phyloP scores from a whole-genome alignment of 2,888 invertebrate species.

The Pheosia tremula region DNA sequence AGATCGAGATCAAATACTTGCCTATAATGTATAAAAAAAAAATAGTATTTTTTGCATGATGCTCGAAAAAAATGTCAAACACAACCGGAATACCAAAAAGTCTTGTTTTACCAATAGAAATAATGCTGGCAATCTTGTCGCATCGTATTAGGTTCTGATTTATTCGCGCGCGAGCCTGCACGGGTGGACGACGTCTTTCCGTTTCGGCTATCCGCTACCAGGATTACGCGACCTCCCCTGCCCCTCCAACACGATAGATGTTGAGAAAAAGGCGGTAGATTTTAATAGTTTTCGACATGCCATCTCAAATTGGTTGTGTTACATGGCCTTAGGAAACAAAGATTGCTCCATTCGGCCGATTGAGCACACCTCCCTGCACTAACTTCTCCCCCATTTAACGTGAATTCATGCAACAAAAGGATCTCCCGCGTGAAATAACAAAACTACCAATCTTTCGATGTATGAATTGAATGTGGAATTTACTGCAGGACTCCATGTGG shows the following conservation, averaged over 20 bases:
- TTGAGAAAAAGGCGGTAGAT: conserved; percentile 25
- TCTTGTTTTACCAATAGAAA: conserved; percentile 60
- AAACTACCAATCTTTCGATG: conserved; percentile 73
- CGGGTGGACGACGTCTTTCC: conserved; percentile 72
- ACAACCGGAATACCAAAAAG: too few relatives aligned
- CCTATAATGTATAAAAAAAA: too few relatives aligned
- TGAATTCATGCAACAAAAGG: conserved; percentile 81
- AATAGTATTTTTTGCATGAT: too few relatives aligned
- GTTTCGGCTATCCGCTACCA: conserved; percentile 56
- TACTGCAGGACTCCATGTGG: conserved; percentile 23
- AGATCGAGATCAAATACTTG: too few relatives aligned
- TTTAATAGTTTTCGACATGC: conserved; percentile 54
- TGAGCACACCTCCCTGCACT: conserved; percentile 76
- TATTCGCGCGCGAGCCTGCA: conserved; percentile 66
- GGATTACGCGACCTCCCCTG: conserved; percentile 49
- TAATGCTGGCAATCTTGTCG: conserved; percentile 72
- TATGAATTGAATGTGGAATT: conserved; percentile 56
- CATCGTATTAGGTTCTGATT: conserved; percentile 80
- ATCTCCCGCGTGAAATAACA: conserved; percentile 81
- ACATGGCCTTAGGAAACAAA: conserved; percentile 79
- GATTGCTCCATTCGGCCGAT: conserved; percentile 79
- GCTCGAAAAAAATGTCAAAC: too few relatives aligned
- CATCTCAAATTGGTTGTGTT: conserved; percentile 61
- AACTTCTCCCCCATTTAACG: conserved; percentile 84
- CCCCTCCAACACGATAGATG: conserved; percentile 25